phyloP scores from a whole-genome alignment of 2,113 vertebrate genomes.

The Cheirogaleus medius region DNA sequence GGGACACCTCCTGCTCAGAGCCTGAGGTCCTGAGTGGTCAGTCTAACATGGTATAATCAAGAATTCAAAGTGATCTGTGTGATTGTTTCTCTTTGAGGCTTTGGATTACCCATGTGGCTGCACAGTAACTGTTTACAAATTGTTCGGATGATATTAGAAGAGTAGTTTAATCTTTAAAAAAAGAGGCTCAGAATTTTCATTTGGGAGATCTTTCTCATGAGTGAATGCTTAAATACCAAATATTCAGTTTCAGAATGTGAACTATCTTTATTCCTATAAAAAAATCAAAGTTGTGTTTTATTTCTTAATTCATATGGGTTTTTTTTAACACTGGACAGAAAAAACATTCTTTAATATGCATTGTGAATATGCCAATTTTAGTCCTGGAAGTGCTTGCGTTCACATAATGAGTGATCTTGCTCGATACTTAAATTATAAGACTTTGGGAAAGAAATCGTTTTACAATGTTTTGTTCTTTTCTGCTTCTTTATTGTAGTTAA shows the following conservation, averaged over 20 bases:
- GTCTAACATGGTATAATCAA: not conserved
- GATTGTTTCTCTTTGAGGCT: not conserved
- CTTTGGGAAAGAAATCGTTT: not conserved
- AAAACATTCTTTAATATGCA: not conserved
- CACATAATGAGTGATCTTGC: not conserved
- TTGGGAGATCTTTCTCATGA: not conserved
- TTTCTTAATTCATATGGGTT: not conserved
- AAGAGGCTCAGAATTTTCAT: not conserved
- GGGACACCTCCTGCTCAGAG: not conserved
- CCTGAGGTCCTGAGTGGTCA: not conserved
- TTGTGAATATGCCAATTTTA: not conserved
- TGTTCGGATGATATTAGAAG: not conserved
- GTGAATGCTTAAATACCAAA: not conserved
- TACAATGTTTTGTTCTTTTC: not conserved
- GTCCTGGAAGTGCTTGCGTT: not conserved
- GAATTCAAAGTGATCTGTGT: accelerated
- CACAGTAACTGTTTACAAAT: not conserved
- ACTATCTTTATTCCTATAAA: not conserved
- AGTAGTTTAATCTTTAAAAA: not conserved
- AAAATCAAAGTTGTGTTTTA: not conserved
- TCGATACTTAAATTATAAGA: not conserved
- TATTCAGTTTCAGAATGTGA: not conserved
- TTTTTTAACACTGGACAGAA: not conserved
- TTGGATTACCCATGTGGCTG: not conserved
- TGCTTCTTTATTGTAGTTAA: not conserved